Percentiles rank a stretch among this genome's conserved stretches.
These are phyloP conservation scores for Sarotherodon lohbergeri DNA, from an alignment of 2,113 vertebrate genomes.

Conservation along the genomic window DNA sequence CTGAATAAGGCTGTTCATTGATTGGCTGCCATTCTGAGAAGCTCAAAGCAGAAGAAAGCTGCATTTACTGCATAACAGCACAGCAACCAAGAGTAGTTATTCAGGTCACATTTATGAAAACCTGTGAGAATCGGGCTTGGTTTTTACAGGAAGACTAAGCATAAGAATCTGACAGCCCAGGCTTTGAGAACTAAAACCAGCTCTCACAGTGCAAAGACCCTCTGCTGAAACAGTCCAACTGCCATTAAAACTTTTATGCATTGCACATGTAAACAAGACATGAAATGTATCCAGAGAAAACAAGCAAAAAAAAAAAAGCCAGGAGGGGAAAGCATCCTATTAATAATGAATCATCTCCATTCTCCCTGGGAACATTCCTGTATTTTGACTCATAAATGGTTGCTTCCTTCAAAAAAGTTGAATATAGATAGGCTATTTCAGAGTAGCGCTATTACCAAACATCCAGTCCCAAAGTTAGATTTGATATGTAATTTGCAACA, in stretches of 20 bases:
- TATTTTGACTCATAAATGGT: background rate
- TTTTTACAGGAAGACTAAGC: background rate
- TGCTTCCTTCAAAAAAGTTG: background rate
- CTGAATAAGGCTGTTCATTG: background rate
- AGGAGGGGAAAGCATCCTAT: background rate
- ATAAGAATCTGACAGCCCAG: background rate
- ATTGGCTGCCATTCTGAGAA: background rate
- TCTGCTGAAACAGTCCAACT: background rate
- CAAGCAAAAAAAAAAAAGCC: background rate
- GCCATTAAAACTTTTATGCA: background rate
- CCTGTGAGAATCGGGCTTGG: background rate
- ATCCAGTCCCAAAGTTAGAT: background rate
- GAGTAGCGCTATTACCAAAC: background rate
- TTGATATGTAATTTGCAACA: background rate
- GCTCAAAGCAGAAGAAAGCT: background rate
- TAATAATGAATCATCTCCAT: background rate
- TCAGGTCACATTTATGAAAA: background rate
- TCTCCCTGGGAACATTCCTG: background rate
- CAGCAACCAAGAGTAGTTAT: background rate
- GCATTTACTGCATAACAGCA: background rate
- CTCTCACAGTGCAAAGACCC: background rate
- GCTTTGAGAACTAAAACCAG: background rate
- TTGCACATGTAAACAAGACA: constrained; percentile 1
- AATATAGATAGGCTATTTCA: background rate
- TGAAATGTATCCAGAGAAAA: background rate